phyloP scores from a whole-genome alignment of 2,888 invertebrate species.

The Drosophila monieri region DNA sequence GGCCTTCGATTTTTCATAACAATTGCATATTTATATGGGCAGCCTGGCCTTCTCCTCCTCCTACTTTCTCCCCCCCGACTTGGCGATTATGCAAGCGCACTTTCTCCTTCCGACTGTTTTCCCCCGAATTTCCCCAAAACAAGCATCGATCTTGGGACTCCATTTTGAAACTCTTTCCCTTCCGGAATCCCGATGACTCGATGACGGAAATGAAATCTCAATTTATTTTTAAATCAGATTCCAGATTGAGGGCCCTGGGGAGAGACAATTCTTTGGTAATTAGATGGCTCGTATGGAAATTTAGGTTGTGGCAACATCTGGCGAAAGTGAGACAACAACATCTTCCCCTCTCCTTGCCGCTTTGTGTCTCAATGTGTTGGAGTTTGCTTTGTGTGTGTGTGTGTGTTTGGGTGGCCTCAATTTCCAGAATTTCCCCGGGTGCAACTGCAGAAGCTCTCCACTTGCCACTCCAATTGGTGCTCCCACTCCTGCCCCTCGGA shows the following conservation, averaged over 20 bases:
- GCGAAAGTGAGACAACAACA: slow-evolving; percentile 8
- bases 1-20: slow-evolving; percentile 50
- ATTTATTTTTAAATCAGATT: slow-evolving; percentile 15
- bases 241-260: slow-evolving; percentile 2
- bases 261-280: slow-evolving; percentile 23
- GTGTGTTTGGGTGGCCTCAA: slow-evolving; percentile 60
- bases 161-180: too few species aligned
- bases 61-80: slow-evolving; percentile 3
- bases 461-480: slow-evolving; percentile 14
- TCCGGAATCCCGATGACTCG: background rate
- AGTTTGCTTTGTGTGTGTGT: background rate
- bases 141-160: background rate
- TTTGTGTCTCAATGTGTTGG: background rate
- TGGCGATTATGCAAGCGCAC: slow-evolving; percentile 29
- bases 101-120: background rate
- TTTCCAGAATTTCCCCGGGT: slow-evolving; percentile 39
- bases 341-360: background rate
- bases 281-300: slow-evolving; percentile 13
- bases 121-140: background rate
- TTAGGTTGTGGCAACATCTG: slow-evolving; percentile 23
- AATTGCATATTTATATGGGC: slow-evolving; percentile 47
- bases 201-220: slow-evolving; percentile 13
- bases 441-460: slow-evolving; percentile 12
- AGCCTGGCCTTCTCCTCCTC: background rate
- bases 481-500: slow-evolving; percentile 3